Evolutionary conservation across 2,888 invertebrate genomes (phyloP), one percentile per base, ranked within the genome.

Genomic region (Catonia carolina): DNA sequence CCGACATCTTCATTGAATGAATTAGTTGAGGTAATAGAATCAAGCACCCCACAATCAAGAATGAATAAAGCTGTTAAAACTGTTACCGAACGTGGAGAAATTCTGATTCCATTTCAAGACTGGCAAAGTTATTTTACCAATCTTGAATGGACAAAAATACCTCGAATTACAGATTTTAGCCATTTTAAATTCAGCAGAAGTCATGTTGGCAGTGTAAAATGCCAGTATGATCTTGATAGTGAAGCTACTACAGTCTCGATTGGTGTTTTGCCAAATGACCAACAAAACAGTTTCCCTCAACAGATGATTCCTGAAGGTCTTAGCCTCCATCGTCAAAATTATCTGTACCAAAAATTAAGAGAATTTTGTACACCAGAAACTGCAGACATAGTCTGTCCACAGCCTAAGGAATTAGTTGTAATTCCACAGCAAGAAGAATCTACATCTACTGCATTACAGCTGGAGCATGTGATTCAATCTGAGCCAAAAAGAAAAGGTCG

Each of bases 51-150:
- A 20, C 15, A 17, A 18, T 42, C 42, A 2, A 42, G 20, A 6
- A n/a, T 42, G 42, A 42, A 42, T n/a, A 42, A 42, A 42, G 42
- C 17, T 2, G 42, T 42, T 10, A 18, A 18, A 42, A 42, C 42
- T 18, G 42, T 17, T 5, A 18, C 39, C 15, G 22, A 42, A n/a
- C 15, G n/a, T 18, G 15, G 42, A 5, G 42, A 42, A 2, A 18
- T 42, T 12, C 20, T 12, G 20, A 23, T 42, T 12, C n/a, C n/a
- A 42, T 42, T 42, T 42, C 15, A 22, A n/a, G 20, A 42, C 17
- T 42, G 42, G 42, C 42, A 42, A 42, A 15, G 20, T 18, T 42
- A 18, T 6, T 42, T 42, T 20, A 18, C 20, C 8, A 12, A 20
- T 23, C 20, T 42, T 18, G 20, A 42, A 18, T 42, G 42, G 42